Percentiles rank a stretch among this genome's conserved stretches.
Conservation (phyloP, 2,888 invertebrate genomes). For the Stenodema calcarata region DNA sequence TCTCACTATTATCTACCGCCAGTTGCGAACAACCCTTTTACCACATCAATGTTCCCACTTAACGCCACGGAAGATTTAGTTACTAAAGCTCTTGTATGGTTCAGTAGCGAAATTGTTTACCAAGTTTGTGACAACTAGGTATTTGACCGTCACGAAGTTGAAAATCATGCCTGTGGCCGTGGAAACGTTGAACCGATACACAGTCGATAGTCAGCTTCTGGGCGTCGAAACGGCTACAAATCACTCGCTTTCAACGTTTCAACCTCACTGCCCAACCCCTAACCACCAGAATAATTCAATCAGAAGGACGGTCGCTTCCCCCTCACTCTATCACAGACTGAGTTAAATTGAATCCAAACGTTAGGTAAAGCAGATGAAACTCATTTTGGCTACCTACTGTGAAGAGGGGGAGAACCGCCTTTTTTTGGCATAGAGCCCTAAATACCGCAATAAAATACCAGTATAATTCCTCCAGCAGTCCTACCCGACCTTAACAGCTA, state of each 20-base stretch:
- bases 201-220: background rate
- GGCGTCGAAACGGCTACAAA: background rate
- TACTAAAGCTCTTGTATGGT: too few relatives aligned
- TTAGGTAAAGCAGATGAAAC: slow-evolving; percentile 19
- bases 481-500: background rate
- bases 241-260: background rate
- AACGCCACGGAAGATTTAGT: too few relatives aligned
- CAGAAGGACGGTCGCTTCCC: background rate
- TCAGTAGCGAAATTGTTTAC: too few relatives aligned
- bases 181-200: background rate
- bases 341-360: slow-evolving; percentile 25
- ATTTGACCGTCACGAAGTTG: background rate
- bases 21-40: too few relatives aligned
- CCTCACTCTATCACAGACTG: background rate
- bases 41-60: too few relatives aligned
- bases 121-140: background rate
- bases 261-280: background rate
- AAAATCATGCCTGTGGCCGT: background rate
- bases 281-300: slow-evolving; percentile 5
- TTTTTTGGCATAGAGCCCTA: slow-evolving; percentile 25
- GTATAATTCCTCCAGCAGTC: slow-evolving; percentile 1
- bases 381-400: slow-evolving; percentile 27
- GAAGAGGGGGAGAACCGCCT: background rate
- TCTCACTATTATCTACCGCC: too few relatives aligned
- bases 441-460: slow-evolving; percentile 32